Conservation (phyloP, 2,888 invertebrate genomes). For the Sclerodermus sp. region DNA sequence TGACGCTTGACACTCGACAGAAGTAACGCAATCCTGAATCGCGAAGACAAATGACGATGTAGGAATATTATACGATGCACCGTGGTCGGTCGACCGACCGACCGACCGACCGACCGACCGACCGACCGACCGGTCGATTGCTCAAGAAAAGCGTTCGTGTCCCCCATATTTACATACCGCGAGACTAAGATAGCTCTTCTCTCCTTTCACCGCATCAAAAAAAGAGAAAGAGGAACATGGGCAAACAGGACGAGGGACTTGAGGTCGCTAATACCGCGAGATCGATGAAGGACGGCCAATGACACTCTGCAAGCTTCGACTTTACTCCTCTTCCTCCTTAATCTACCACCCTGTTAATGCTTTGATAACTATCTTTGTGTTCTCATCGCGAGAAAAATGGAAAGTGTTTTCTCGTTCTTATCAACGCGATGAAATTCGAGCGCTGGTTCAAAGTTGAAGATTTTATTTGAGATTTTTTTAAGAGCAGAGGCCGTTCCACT, state of each 20-base stretch:
- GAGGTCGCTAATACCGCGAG: constrained; percentile 32
- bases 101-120: no score
- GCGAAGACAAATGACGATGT: constrained; percentile 45
- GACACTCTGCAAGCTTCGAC: constrained; percentile 29
- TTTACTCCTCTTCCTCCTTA: no score
- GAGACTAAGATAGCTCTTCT: constrained; percentile 12
- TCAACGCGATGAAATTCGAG: no score
- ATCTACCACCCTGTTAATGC: no score
- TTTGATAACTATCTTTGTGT: no score
- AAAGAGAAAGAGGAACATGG: constrained; percentile 12
- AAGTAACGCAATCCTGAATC: constrained; percentile 46
- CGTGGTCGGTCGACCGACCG: constrained; percentile 32
- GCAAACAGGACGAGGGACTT: constrained; percentile 21
- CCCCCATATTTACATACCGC: constrained; percentile 34
- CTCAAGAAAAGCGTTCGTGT: no score
- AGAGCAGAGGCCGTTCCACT: no score
- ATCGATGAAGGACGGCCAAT: constrained; percentile 45
- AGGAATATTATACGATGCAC: constrained; percentile 44
- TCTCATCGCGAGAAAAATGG: no score
- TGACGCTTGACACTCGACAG: constrained; percentile 44
- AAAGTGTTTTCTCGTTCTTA: no score
- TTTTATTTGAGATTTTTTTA: no score
- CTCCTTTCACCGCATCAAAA: background rate
- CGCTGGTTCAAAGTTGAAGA: no score
- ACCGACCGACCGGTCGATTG: no score